These are phyloP conservation scores for Connochaetes taurinus DNA, from an alignment of 2,113 vertebrate species.

Conservation along the genomic window DNA sequence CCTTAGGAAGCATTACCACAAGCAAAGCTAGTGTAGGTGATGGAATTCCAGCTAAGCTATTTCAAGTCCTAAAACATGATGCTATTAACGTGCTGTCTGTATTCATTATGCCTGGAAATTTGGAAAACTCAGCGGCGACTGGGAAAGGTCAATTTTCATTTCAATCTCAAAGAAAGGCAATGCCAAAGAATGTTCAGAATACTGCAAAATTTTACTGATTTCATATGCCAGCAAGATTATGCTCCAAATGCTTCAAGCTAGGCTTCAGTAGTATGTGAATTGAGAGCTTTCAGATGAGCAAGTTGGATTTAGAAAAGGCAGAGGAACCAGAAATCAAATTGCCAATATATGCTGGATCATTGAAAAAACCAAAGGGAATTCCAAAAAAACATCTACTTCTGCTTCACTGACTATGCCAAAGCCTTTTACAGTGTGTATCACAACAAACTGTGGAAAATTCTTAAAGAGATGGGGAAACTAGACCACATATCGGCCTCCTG, in stretches of 20 bases:
- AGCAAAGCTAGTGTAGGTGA: not conserved
- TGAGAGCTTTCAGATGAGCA: not conserved
- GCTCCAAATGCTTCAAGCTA: not conserved
- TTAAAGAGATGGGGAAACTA: not conserved
- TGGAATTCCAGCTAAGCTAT: not conserved
- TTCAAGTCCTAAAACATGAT: not conserved
- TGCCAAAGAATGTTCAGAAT: not conserved
- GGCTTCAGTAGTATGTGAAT: not conserved
- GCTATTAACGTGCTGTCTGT: not conserved
- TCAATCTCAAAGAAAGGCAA: not conserved
- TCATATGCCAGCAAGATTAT: not conserved
- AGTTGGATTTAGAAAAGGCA: not conserved
- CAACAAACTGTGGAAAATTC: not conserved
- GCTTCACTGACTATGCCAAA: not conserved
- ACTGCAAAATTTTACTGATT: not conserved
- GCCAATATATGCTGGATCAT: not conserved
- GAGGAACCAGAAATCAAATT: not conserved
- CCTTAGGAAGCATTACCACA: not conserved
- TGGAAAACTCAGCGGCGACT: fast-evolving
- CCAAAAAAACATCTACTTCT: not conserved
- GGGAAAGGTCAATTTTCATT: not conserved
- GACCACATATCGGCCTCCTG: not conserved
- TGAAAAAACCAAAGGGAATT: not conserved
- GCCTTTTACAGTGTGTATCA: not conserved
- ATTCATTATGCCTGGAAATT: not conserved